Evolutionary conservation across 2,113 vertebrate genomes (phyloP).

Genomic region (Petaurus breviceps): DNA sequence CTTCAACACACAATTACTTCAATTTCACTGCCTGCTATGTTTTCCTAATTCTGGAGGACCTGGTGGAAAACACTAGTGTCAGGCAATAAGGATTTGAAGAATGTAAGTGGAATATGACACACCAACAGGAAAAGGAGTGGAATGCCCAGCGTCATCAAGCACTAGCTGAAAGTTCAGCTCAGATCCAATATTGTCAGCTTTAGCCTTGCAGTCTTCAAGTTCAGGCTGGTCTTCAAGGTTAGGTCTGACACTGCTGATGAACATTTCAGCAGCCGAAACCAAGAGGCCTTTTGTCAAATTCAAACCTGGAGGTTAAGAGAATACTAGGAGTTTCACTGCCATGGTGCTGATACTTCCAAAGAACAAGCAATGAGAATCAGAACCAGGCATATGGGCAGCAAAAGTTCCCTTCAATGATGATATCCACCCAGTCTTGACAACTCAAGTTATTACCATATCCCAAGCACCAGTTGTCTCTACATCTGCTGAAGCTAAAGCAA

Average conservation of each 20-base stretch:
- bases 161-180: not conserved
- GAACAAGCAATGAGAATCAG: not conserved
- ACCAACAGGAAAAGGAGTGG: not conserved
- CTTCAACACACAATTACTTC: not conserved
- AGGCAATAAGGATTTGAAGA: not conserved
- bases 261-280: not conserved
- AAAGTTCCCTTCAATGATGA: not conserved
- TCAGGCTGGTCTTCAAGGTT: not conserved
- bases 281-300: not conserved
- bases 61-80: not conserved
- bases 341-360: not conserved
- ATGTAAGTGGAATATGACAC: not conserved
- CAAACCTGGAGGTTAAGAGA: not conserved
- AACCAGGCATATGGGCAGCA: not conserved
- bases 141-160: not conserved
- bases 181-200: not conserved
- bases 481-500: too few species aligned
- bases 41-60: not conserved
- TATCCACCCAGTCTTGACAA: not conserved
- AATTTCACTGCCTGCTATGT: not conserved
- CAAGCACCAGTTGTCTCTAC: not conserved
- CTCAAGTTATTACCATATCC: not conserved
- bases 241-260: too few species aligned
- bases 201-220: not conserved
- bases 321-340: not conserved